Percentiles rank a stretch among this genome's conserved stretches.
These are phyloP conservation scores for Pangasius larnaudii DNA, from an alignment of 2,797 vertebrate genomes.

Conservation along the genomic window DNA sequence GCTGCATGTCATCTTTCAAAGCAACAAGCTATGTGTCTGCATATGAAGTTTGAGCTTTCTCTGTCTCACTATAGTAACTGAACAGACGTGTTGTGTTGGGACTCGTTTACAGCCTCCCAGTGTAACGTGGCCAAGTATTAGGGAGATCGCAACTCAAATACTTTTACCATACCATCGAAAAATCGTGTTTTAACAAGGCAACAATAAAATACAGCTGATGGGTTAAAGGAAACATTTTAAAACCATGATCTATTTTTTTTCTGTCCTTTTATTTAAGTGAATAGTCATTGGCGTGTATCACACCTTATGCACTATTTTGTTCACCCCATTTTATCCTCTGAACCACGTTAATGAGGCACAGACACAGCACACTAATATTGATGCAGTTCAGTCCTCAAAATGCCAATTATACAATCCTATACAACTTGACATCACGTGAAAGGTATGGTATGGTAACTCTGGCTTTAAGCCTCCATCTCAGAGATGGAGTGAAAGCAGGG, in stretches of 20 bases:
- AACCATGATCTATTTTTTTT: neutral
- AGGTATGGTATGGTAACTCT: neutral
- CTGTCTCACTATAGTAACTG: neutral
- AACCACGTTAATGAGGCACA: neutral
- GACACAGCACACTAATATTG: neutral
- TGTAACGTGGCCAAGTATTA: neutral
- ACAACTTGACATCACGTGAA: neutral
- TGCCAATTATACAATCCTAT: neutral
- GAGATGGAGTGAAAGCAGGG: neutral
- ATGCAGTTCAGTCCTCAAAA: neutral
- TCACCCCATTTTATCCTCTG: neutral
- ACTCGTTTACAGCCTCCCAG: neutral
- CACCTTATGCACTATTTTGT: no score
- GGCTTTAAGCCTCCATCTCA: neutral
- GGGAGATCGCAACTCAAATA: no score
- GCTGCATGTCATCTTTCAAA: neutral
- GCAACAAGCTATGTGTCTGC: neutral
- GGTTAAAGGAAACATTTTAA: neutral
- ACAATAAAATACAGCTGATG: neutral
- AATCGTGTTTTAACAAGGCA: neutral
- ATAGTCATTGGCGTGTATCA: no score
- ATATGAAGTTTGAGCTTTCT: neutral
- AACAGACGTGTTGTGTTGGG: neutral
- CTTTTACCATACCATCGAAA: neutral
- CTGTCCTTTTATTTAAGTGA: no score